Base-by-base conservation (phyloP, 2,113 vertebrate genomes). In the Anguilla rostrata region DNA sequence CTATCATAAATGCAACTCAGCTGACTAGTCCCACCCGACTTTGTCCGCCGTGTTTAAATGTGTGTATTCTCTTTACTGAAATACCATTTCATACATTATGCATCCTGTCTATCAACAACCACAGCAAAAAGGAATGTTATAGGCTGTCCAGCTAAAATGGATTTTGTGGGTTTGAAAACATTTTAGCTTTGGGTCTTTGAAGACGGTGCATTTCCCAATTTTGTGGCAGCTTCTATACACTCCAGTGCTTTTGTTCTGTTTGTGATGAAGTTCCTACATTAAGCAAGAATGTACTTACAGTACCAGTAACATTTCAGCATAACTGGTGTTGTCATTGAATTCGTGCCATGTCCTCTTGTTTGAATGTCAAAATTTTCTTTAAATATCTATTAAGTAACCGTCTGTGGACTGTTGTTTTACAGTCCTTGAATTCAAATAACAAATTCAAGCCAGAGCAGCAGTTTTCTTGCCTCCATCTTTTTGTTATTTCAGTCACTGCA, bases 151-250 rank as follows among this genome's bases (percentile, higher is more conserved):
- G 85, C 78, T 86, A 82, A 82, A 81, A 86, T 86, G 34, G 53
- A 82, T 82, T 66, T 86, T 86, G 34, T 49, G 78, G 78, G 71
- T 46, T 80, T 49, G 43, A 86, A 86, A 86, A 16, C 29, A 53
- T 83, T 86, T 56, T 41, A 53, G 66, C 40, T 79, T 41, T 34
- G 26, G 6, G 43, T 85, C 2, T 18, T 53, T 5, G 5, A 84
- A 71, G 53, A n/a, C 66, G 82, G 40, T n/a, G 49, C 56, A 82
- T 86, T 86, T 78, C 16, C n/a, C 26, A 83, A 40, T n/a, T 14
- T 39, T 39, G 4, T 43, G 3, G 2, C 63, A 71, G 63, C 18
- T 82, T 81, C n/a, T 56, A 39, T 15, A 53, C 40, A 46, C 57
- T 4, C 34, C 41, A 34, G 8, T 60, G 56, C 49, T 60, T 82